Evolutionary conservation across 2,888 invertebrate genomes (phyloP), one percentile per base, ranked within the genome.

Genomic region (Oxystoma pomonae): DNA sequence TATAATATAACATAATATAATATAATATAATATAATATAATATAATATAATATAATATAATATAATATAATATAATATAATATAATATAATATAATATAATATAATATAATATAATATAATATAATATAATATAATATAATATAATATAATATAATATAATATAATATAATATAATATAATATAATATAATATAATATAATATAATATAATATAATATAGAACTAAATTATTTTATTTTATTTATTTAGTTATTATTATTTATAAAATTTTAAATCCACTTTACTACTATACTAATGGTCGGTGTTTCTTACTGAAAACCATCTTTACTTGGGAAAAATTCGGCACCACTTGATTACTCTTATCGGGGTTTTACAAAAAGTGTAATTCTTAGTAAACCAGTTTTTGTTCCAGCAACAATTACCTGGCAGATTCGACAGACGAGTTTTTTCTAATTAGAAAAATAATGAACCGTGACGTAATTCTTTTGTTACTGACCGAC

Each of bases 401-500:
- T 35, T 35, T 35, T 35, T 35, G 35, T 35, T 35, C 35, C 35
- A 35, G 12, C 5, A 53, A 53, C 53, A 19, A 53, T 53, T 55
- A 35, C 57, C 1, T 57, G 12, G 35, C 57, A 57, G 61, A 61
- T 61, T 61, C 61, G 61, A 57, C 53, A 61, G 55, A 49, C 21
- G 50, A 51, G 57, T 20, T 57, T 61, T 61, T 35, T 61, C 51
- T 61, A 57, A 61, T 61, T 61, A 57, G 22, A 57, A 61, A 61
- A 16, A 61, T 61, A 57, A 61, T 57, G 57, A 61, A 61, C 57
- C 61, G 56, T 57, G 52, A 61, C 61, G 52, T 50, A 57, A 57
- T 61, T 20, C 50, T 52, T 57, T 61, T 57, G 51, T 61, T 60
- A 55, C 49, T 60, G 60, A 49, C 60, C 56, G 52, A 55, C 60